Evolutionary conservation across 2,888 invertebrate genomes (phyloP), one percentile per base, ranked within the genome.

Genomic region (Pachymerium ferrugineum): DNA sequence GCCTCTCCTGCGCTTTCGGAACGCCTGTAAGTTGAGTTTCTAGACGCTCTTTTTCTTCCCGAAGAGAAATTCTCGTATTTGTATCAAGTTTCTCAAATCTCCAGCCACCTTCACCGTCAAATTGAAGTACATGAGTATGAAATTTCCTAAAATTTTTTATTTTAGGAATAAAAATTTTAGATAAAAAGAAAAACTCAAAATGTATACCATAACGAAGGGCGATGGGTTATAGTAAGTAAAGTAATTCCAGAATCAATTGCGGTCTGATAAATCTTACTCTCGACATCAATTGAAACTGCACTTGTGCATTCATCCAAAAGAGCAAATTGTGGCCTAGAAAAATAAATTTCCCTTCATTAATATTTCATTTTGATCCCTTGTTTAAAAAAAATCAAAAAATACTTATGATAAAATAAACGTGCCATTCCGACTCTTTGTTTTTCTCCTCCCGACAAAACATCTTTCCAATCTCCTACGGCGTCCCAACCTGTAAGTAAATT

Each of bases 391-490:
- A 80, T 81, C n/a, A n/a, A n/a, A n/a, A n/a, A n/a, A n/a, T 83
- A 91, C 92, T 89, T 90, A 82, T 97, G 96, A 83, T 95, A 98
- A 83, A 97, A 96, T 78, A 98, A 86, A 76, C 98, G 85, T 0
- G 96, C 96, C 85, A 98, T 90, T 1, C 96, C 96, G 86, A 98
- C 90, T 77, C 98, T 84, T 83, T 98, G 97, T 83, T 96, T 96
- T 84, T 98, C 98, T 0, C 97, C 98, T 0, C 97, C 97, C 0
- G 94, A 94, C 42, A 98, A 86, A 75, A 95, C 93, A 81, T 97
- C 94, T 80, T 97, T 92, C 98, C 98, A 99, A 83, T 99, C 98
- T 54, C 91, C 87, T 14, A 88, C 85, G 1, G 92, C 89, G 78
- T 92, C 87, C 87, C 87, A 87, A 77, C 97, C 84, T 84, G 74